phyloP scores from a whole-genome alignment of 2,797 vertebrate genomes.

The Pelodytes ibericus region DNA sequence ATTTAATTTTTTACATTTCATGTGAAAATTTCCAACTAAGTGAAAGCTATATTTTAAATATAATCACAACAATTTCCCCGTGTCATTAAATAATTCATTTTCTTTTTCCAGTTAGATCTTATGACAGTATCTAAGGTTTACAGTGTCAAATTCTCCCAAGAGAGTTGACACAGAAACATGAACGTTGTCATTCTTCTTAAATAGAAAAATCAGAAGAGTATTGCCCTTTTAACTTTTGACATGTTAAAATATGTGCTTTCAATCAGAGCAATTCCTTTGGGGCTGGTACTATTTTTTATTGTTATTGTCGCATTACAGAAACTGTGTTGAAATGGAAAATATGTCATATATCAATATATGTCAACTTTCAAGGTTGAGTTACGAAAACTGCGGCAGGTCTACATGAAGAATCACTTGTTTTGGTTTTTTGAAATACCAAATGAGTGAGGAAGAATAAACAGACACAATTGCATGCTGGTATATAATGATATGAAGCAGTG shows the following conservation, averaged over 20 bases:
- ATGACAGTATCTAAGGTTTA: constrained; percentile 52
- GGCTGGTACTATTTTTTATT: not conserved
- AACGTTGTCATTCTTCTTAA: constrained; percentile 46
- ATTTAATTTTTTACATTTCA: not conserved
- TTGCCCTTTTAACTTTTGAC: constrained; percentile 52
- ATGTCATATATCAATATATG: no score
- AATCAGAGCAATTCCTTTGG: constrained; percentile 23
- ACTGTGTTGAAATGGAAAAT: not conserved
- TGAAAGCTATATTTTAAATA: not conserved
- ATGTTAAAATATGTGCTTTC: constrained; percentile 31
- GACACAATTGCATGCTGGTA: no score
- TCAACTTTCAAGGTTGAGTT: no score
- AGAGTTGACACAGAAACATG: constrained; percentile 39
- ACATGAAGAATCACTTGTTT: no score
- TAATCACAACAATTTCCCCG: constrained; percentile 49
- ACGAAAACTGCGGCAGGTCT: no score
- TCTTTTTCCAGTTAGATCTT: constrained; percentile 19
- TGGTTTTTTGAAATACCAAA: no score
- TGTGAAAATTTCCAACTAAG: not conserved
- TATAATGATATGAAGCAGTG: no score
- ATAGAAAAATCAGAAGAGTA: constrained; percentile 27
- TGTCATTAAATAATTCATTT: constrained; percentile 49
- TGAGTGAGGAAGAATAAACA: no score
- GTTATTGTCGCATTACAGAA: not conserved
- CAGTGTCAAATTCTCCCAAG: constrained; percentile 44